A percentile compares a stretch with the other conserved stretches of the same genome.
phyloP scores from a whole-genome alignment of 1,140 invertebrate species.

The Adoxophyes honmai region DNA sequence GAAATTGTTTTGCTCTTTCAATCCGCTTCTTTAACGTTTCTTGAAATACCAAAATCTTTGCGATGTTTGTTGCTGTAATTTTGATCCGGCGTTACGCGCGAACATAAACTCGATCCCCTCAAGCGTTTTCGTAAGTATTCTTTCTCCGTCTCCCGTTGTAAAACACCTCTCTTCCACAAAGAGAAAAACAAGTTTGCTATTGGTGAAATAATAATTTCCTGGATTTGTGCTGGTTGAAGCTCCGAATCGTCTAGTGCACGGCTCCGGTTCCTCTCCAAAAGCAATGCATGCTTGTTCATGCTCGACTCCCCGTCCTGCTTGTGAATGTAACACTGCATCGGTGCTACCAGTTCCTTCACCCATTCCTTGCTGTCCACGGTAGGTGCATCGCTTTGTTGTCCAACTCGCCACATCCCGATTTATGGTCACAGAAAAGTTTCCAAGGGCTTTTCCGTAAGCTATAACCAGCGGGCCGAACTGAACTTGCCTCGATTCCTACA shows the following conservation, averaged over 20 bases:
- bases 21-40: slow-evolving; percentile 4
- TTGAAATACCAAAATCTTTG: slow-evolving; percentile 7
- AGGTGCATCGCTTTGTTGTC: background rate
- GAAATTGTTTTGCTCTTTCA: background rate
- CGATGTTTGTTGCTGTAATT: background rate
- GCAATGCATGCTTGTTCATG: background rate
- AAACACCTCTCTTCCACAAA: no score
- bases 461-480: no score
- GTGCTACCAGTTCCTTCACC: background rate
- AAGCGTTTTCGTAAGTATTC: slow-evolving; percentile 17
- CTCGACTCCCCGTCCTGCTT: background rate
- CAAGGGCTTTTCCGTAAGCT: no score
- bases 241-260: background rate
- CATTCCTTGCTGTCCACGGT: background rate
- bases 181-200: no score
- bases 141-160: no score
- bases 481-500: no score
- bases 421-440: no score
- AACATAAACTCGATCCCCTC: slow-evolving; percentile 26
- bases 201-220: no score
- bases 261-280: background rate
- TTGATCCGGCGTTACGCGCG: slow-evolving; percentile 18
- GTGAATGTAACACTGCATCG: background rate
- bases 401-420: background rate
- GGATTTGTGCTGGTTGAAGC: no score